Evolutionary conservation across 2,888 invertebrate genomes (phyloP).

Genomic region (Eupsilia transversa): DNA sequence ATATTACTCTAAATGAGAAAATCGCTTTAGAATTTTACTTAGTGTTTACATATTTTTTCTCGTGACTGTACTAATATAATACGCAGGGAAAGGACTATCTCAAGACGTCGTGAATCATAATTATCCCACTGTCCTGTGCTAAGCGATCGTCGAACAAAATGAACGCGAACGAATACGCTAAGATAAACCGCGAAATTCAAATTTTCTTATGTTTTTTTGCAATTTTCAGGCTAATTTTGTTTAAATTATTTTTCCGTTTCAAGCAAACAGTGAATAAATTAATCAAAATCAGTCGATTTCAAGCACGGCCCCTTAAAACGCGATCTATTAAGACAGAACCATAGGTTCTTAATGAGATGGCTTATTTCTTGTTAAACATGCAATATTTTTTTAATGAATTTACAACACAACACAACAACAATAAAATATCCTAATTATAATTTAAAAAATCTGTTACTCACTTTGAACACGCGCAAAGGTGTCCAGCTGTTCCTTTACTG

Average conservation of each 20-base stretch:
- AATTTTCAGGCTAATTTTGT: neutral
- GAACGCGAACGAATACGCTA: neutral
- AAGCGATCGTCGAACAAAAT: neutral
- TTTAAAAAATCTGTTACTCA: conserved; percentile 15
- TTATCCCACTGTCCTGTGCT: neutral
- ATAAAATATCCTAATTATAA: too few species aligned
- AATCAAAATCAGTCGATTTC: neutral
- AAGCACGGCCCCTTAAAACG: neutral
- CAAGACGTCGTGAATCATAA: neutral
- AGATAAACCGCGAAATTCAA: neutral
- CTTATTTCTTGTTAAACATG: neutral
- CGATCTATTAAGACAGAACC: neutral
- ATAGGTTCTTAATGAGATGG: neutral
- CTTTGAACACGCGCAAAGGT: neutral
- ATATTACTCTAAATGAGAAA: too few species aligned
- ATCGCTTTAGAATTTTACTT: too few species aligned
- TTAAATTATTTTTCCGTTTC: neutral
- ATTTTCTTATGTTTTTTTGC: neutral
- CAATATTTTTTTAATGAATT: too few species aligned
- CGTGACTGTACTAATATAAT: neutral
- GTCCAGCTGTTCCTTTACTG: neutral
- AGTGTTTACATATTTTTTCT: too few species aligned
- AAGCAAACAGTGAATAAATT: neutral
- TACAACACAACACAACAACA: too few species aligned
- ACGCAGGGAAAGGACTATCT: neutral